These are phyloP conservation scores for Scolopax rusticola DNA, from an alignment of 2,797 vertebrate genomes.

Conservation along the genomic window DNA sequence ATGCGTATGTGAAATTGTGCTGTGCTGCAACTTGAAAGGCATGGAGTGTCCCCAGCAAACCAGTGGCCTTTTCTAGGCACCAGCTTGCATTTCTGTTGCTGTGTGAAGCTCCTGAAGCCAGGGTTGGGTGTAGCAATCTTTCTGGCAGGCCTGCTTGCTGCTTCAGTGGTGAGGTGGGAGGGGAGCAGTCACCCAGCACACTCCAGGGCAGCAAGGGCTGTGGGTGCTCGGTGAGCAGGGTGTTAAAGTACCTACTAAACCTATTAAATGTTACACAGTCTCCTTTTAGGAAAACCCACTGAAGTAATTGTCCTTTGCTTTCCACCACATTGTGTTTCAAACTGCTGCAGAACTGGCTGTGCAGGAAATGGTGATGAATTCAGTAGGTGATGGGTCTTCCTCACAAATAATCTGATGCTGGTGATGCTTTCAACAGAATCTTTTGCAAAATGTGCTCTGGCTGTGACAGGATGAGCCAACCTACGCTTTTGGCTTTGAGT, in stretches of 20 bases:
- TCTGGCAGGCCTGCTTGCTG: not conserved
- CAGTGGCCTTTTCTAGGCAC: not conserved
- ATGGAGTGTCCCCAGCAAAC: accelerated
- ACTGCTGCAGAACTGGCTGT: not conserved
- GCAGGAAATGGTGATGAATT: not conserved
- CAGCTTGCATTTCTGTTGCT: not conserved
- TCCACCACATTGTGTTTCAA: accelerated
- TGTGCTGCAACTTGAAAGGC: not conserved
- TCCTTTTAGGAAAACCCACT: accelerated
- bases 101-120: not conserved
- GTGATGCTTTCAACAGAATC: not conserved
- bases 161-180: not conserved
- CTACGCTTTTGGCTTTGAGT: not conserved
- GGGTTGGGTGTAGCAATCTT: not conserved
- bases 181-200: not conserved
- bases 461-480: not conserved
- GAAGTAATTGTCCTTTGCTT: not conserved
- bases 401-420: not conserved
- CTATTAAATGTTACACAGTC: too few species aligned
- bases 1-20: not conserved
- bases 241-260: too few species aligned
- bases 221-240: not conserved
- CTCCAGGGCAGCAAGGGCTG: too few species aligned
- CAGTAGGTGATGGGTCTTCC: not conserved
- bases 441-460: not conserved